These are phyloP conservation scores for Palythoa grandiflora DNA, from an alignment of 92 coral and sea anemone species.

Conservation along the genomic window DNA sequence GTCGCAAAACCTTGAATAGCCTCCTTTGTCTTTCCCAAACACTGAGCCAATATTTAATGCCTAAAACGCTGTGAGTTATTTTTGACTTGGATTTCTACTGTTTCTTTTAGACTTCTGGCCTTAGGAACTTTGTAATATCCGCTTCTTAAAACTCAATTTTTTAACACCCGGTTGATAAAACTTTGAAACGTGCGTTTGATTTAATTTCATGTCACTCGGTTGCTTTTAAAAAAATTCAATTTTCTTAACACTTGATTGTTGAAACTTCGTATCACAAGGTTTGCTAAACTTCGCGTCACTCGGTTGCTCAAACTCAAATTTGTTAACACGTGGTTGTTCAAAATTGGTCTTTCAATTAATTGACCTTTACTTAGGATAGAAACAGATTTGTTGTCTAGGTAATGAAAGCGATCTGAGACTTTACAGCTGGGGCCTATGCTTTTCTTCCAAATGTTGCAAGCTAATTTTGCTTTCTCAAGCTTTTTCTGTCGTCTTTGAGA, in stretches of 20 bases:
- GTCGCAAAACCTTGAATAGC: conserved; percentile 10
- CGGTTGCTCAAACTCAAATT: too few species aligned
- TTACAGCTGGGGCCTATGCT: conserved; percentile 32
- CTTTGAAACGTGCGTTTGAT: background rate
- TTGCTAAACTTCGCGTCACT: background rate
- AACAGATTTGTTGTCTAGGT: conserved; percentile 8
- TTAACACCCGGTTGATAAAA: background rate
- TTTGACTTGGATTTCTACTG: conserved; percentile 10
- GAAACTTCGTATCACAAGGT: background rate
- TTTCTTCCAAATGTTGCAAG: conserved; percentile 33
- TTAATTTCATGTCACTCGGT: background rate
- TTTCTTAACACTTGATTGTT: background rate
- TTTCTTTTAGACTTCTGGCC: conserved; percentile 13
- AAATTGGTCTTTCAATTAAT: background rate
- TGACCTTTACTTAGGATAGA: conserved; percentile 18
- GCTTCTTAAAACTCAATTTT: background rate
- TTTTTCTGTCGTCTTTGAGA: conserved; percentile 22
- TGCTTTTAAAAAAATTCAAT: background rate
- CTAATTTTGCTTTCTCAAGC: conserved; percentile 44
- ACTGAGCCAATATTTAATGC: conserved; percentile 10
- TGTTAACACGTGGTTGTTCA: too few species aligned
- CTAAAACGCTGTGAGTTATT: conserved; percentile 20
- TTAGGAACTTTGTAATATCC: conserved; percentile 15
- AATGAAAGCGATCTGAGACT: conserved; percentile 29
- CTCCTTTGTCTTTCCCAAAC: conserved; percentile 21